Percentiles rank a stretch among this genome's conserved stretches.
Evolutionary conservation across 2,888 invertebrate genomes (phyloP).

Genomic region (Andrena bicolor): DNA sequence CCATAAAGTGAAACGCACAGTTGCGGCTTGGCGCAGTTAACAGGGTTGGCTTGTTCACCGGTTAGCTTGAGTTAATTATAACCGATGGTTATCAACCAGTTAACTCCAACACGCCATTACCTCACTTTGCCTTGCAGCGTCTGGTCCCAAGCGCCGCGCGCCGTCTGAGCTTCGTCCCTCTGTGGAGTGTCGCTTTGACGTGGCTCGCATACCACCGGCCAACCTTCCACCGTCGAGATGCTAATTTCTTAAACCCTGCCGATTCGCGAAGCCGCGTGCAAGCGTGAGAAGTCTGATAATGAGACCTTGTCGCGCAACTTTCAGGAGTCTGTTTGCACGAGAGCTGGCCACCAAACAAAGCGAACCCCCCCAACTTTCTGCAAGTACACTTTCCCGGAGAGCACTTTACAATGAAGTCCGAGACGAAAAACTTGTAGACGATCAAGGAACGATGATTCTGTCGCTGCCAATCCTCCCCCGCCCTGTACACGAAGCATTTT

Average conservation of each 20-base stretch:
- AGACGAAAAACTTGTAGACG: not conserved
- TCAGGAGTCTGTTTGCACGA: constrained; percentile 25
- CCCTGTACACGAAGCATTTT: not conserved
- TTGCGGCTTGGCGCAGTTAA: constrained; percentile 70
- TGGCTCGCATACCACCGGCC: constrained; percentile 8
- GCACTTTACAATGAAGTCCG: not conserved
- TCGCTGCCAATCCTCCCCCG: not conserved
- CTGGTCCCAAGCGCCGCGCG: constrained; percentile 14
- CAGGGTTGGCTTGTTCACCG: constrained; percentile 83
- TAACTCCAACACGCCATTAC: constrained; percentile 85
- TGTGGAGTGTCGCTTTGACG: constrained; percentile 37
- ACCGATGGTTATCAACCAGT: constrained; percentile 85
- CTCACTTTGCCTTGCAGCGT: constrained; percentile 76
- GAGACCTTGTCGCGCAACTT: constrained; percentile 42
- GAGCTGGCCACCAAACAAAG: constrained; percentile 22
- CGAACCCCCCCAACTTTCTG: not conserved
- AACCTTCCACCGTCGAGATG: constrained; percentile 36
- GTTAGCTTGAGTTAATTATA: constrained; percentile 85
- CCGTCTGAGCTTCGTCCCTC: constrained; percentile 35
- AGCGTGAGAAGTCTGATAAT: constrained; percentile 35
- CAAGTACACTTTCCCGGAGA: not conserved
- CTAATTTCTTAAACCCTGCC: constrained; percentile 48
- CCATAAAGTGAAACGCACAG: constrained; percentile 59
- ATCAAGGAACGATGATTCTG: not conserved
- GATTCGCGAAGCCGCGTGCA: constrained; percentile 21